Base-by-base conservation (phyloP, 2,797 vertebrate species). In the Coreius guichenoti region DNA sequence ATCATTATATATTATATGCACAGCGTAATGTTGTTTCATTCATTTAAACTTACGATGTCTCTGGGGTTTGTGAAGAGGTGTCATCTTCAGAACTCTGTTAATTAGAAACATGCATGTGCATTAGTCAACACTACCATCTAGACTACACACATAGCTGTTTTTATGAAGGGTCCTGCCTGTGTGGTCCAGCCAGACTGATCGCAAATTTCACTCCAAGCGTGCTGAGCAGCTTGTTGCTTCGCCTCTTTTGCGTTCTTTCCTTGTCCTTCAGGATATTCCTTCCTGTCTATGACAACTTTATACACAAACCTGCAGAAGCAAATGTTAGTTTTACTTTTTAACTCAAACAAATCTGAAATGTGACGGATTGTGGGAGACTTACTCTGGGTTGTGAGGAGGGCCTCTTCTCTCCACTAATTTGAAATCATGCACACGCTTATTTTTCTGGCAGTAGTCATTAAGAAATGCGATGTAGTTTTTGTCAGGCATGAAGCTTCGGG, bases 171-270 rank as follows among this genome's bases (percentile, higher is more conserved):
- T 11, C 68, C 11, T 86, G 94, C 93, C 92, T 91, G 84, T 49
- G 86, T 93, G 83, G 88, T 88, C 16, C 16, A 89, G 67, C 89
- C 87, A 0, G 90, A 86, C n/a, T 91, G 86, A 16, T 88, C 86
- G 14, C 88, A 17, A 43, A 95, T 87, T 9, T 81, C 75, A 23
- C 2, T n/a, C 90, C 83, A 93, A 23, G 95, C 93, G 16, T 82
- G 11, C 7, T 88, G 85, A 3, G 95, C 95, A 29, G 95, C 94
- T 0, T 89, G 89, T 70, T 94, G 93, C 86, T 89, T 94, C 17
- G 95, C 95, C 21, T 95, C 92, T 76, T 93, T 95, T 1, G 29
- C 0, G 3, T 0, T 93, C 29, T 87, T 95, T 19, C 94, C 95
- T 4, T 86, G 45, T 65, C 83, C 92, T 17, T 93, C 86, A 3